A percentile compares a stretch with the other conserved stretches of the same genome.
Conservation (phyloP, 2,797 vertebrate genomes). For the Pantherophis alleghaniensis region DNA sequence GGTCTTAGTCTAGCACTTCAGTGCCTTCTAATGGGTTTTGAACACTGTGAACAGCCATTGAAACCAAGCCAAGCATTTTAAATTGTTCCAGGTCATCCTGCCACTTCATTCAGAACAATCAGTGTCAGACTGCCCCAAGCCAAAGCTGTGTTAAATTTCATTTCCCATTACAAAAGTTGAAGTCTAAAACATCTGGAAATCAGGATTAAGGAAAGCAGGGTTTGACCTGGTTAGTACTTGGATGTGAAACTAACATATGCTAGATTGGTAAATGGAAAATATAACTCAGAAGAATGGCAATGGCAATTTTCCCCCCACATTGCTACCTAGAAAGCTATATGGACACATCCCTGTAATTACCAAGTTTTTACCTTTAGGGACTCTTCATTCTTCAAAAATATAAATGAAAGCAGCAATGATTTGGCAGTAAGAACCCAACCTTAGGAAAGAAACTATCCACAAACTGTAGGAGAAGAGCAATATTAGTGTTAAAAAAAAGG, state of each 20-base stretch:
- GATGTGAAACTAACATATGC: background rate
- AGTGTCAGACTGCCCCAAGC: slow-evolving; percentile 50
- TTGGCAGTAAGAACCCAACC: background rate
- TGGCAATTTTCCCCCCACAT: background rate
- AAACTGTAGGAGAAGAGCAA: background rate
- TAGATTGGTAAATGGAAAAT: background rate
- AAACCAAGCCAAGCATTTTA: slow-evolving; percentile 72
- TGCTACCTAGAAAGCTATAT: background rate
- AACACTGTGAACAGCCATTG: slow-evolving; percentile 71
- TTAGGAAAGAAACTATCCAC: background rate
- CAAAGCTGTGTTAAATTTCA: background rate
- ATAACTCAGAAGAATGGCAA: background rate
- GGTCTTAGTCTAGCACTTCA: slow-evolving; percentile 63
- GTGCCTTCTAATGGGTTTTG: slow-evolving; percentile 73
- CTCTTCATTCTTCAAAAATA: background rate
- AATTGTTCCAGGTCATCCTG: slow-evolving; percentile 72
- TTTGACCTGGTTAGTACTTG: slow-evolving; percentile 48
- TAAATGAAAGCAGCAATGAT: background rate
- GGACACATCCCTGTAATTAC: background rate
- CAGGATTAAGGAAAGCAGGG: slow-evolving; percentile 18
- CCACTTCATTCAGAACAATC: slow-evolving; percentile 75
- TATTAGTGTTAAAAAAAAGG: background rate
- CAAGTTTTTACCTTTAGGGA: background rate
- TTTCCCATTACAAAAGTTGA: background rate
- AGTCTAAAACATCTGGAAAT: background rate